These are phyloP conservation scores for Platyscapa corneri DNA, from an alignment of 1,140 invertebrate genomes.

Conservation along the genomic window DNA sequence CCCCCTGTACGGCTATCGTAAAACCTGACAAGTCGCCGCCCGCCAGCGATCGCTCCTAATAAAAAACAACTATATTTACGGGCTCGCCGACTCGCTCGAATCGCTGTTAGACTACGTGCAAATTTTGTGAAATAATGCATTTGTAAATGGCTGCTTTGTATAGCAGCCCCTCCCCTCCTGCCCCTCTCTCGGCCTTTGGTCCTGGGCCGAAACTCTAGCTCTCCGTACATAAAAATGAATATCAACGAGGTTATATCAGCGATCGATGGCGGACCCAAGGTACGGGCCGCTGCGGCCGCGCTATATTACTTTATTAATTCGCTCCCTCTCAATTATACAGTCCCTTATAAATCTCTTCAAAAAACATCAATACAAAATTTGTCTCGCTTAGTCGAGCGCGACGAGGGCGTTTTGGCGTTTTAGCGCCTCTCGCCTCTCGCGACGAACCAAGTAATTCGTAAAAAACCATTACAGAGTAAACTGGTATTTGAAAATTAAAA, in stretches of 20 bases:
- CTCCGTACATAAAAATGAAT: constrained; percentile 36
- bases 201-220: constrained; percentile 35
- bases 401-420: background rate
- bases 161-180: constrained; percentile 45
- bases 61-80: constrained; percentile 38
- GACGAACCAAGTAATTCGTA: constrained; percentile 17
- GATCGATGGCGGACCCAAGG: constrained; percentile 50
- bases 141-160: constrained; percentile 20
- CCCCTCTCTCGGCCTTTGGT: constrained; percentile 40
- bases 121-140: constrained; percentile 46
- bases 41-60: constrained; percentile 21
- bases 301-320: background rate
- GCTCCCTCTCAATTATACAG: constrained; percentile 24
- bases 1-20: background rate
- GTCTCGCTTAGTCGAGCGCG: constrained; percentile 11
- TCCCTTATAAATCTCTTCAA: constrained; percentile 66
- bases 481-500: constrained; percentile 38
- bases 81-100: background rate
- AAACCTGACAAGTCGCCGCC: constrained; percentile 1
- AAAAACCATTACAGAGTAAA: constrained; percentile 46
- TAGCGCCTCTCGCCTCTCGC: background rate
- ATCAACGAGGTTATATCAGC: constrained; percentile 50
- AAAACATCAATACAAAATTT: constrained; percentile 67
- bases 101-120: constrained; percentile 46
- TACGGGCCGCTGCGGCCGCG: background rate